Percentiles rank a stretch among this genome's conserved stretches.
phyloP scores from a whole-genome alignment of 2,797 vertebrate genomes.

The Artibeus jamaicensis region DNA sequence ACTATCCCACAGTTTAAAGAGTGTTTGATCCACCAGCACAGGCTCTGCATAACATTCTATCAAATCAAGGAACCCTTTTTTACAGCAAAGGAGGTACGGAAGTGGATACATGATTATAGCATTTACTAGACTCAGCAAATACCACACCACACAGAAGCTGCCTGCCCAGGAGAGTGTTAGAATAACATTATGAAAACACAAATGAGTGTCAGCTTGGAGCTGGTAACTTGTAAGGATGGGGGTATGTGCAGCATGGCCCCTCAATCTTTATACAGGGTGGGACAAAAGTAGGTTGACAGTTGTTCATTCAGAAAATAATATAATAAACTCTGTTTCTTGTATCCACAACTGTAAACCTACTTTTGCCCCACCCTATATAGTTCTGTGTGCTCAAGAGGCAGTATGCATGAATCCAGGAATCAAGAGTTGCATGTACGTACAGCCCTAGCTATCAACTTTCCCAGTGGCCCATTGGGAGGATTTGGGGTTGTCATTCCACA shows the following conservation, averaged over 20 bases:
- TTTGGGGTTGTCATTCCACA: background rate
- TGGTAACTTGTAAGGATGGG: background rate
- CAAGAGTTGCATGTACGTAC: background rate
- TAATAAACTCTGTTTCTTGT: background rate
- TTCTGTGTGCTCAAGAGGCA: background rate
- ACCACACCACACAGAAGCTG: background rate
- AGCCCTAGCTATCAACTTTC: background rate
- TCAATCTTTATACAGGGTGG: background rate
- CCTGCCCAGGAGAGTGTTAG: background rate
- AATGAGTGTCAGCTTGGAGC: background rate
- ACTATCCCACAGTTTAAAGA: background rate
- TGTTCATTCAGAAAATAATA: background rate
- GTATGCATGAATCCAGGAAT: background rate
- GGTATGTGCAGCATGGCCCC: background rate
- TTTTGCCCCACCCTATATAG: background rate
- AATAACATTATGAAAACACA: background rate
- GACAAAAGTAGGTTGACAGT: background rate
- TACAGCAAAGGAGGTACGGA: background rate
- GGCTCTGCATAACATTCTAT: background rate
- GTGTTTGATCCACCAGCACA: background rate
- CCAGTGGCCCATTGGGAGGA: background rate
- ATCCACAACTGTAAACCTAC: background rate
- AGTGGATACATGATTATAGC: background rate
- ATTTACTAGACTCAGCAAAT: background rate
- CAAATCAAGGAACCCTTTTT: background rate